These are phyloP conservation scores for Ptychobarbus kaznakovi DNA, from an alignment of 2,797 vertebrate genomes.

Conservation along the genomic window DNA sequence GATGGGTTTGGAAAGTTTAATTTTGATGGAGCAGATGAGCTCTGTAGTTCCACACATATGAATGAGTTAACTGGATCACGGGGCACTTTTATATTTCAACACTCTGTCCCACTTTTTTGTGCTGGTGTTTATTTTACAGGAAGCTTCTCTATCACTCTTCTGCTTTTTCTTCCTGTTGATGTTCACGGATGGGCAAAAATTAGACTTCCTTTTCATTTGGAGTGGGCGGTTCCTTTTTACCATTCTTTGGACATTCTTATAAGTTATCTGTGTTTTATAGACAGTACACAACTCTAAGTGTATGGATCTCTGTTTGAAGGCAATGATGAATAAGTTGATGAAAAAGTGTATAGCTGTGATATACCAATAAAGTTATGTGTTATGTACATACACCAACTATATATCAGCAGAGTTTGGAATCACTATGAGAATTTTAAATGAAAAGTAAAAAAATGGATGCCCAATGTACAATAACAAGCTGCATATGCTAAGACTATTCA, in stretches of 20 bases:
- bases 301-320: neutral
- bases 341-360: neutral
- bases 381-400: neutral
- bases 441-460: neutral
- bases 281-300: neutral
- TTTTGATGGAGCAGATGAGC: conserved; percentile 2
- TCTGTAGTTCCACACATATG: conserved; percentile 25
- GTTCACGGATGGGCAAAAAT: conserved; percentile 9
- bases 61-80: neutral
- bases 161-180: conserved; percentile 19
- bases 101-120: neutral
- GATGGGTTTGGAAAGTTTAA: conserved; percentile 18
- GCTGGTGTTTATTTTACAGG: conserved; percentile 19
- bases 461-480: neutral
- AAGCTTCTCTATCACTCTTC: conserved; percentile 28
- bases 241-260: neutral
- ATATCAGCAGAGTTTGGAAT: neutral
- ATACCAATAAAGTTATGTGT: neutral
- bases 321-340: neutral
- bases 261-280: neutral
- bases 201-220: conserved; percentile 14
- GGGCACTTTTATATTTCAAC: neutral
- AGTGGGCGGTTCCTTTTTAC: neutral
- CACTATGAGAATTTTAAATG: neutral
- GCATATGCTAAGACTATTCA: neutral